A percentile compares a stretch with the other conserved stretches of the same genome.
Conservation (phyloP, 2,888 invertebrate species). For the Drosophila differens region DNA sequence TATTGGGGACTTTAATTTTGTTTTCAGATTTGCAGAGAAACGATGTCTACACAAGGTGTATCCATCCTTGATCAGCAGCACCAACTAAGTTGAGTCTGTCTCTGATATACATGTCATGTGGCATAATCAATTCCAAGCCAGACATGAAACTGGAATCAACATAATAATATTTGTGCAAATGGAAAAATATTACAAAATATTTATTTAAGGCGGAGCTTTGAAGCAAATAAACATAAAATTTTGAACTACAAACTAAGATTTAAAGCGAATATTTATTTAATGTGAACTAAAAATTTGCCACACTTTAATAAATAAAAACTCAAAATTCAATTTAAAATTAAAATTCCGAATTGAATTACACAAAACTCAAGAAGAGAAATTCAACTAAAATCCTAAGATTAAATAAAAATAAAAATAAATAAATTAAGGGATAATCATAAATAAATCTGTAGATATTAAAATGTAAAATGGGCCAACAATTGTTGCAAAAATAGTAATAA, state of each 20-base stretch:
- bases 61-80: background rate
- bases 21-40: background rate
- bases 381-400: background rate
- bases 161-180: background rate
- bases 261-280: background rate
- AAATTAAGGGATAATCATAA: background rate
- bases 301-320: background rate
- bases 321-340: background rate
- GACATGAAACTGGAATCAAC: background rate
- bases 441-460: background rate
- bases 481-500: background rate
- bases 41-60: background rate
- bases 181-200: background rate
- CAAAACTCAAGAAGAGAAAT: background rate
- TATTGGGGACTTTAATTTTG: constrained; percentile 27
- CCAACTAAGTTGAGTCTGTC: background rate
- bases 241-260: background rate
- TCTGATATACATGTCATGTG: background rate
- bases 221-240: background rate
- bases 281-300: background rate
- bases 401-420: background rate
- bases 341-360: background rate
- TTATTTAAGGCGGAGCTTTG: background rate
- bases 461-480: background rate
- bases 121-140: background rate